Percentiles rank a stretch among this genome's conserved stretches.
These are phyloP conservation scores for Magallana ariakensis DNA, from an alignment of 1,140 invertebrate species.

Conservation along the genomic window DNA sequence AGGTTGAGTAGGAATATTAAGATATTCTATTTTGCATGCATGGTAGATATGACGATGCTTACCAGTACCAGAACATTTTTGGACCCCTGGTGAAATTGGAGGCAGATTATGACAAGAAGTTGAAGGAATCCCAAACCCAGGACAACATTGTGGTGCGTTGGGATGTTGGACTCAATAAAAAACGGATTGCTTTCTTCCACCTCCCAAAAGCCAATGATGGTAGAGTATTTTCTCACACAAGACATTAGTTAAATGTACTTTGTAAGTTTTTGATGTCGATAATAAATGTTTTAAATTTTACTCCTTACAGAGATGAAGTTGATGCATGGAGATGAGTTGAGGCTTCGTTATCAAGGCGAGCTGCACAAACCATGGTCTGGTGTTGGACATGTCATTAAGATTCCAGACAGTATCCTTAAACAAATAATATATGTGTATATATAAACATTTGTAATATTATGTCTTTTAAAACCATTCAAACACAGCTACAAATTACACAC, in stretches of 20 bases:
- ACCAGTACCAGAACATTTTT: conserved; percentile 99
- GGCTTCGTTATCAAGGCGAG: conserved; percentile 95
- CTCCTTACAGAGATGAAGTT: conserved; percentile 91
- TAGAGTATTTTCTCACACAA: conserved; percentile 54
- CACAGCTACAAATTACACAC: too few relatives aligned
- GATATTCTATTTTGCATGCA: neutral
- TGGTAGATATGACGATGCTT: conserved; percentile 98
- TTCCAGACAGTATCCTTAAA: conserved; percentile 90
- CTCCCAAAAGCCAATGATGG: conserved; percentile 97
- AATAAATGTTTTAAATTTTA: neutral
- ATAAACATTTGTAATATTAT: too few relatives aligned
- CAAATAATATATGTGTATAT: neutral
- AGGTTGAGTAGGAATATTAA: too few relatives aligned
- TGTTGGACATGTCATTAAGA: conserved; percentile 97
- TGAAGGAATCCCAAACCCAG: conserved; percentile 99
- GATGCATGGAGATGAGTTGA: conserved; percentile 99
- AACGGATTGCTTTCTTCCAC: conserved; percentile 97
- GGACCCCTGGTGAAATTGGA: conserved; percentile 97
- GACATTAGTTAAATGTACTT: too few relatives aligned
- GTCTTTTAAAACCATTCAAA: too few relatives aligned
- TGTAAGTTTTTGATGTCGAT: too few relatives aligned
- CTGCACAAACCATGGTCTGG: conserved; percentile 94
- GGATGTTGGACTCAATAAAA: conserved; percentile 99
- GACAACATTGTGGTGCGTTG: conserved; percentile 99
- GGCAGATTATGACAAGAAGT: conserved; percentile 98